phyloP scores from a whole-genome alignment of 1,140 invertebrate species.

The Rhynchophorus ferrugineus region DNA sequence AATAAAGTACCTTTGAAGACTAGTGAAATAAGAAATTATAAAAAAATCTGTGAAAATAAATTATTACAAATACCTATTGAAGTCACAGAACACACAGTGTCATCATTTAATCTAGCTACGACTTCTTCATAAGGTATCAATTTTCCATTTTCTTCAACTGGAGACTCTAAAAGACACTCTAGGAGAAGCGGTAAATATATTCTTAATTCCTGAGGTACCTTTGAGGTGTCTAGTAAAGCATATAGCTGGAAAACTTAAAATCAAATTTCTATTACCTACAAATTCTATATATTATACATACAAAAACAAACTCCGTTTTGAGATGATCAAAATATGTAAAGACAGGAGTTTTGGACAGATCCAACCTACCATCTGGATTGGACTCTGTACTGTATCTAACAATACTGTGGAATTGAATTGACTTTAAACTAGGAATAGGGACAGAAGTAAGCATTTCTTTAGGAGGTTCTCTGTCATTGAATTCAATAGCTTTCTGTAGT shows the following conservation, averaged over 20 bases:
- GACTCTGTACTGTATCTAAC: conserved; percentile 48
- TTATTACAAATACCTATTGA: conserved; percentile 57
- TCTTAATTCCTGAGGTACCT: conserved; percentile 51
- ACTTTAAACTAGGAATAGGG: conserved; percentile 58
- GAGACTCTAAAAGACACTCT: conserved; percentile 62
- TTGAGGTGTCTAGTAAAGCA: conserved; percentile 63
- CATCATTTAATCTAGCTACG: conserved; percentile 64
- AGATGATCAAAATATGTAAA: conserved; percentile 72
- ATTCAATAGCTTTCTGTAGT: conserved; percentile 60
- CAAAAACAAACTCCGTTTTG: conserved; percentile 78
- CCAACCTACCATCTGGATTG: conserved; percentile 52
- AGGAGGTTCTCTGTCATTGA: conserved; percentile 70
- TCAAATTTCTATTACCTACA: neutral
- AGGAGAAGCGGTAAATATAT: conserved; percentile 66
- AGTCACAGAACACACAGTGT: conserved; percentile 53
- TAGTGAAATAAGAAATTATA: neutral
- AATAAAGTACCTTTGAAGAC: neutral
- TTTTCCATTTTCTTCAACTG: conserved; percentile 50
- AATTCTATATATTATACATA: conserved; percentile 44
- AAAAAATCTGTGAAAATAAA: too few relatives aligned
- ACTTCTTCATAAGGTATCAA: conserved; percentile 63
- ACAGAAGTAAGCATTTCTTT: conserved; percentile 59
- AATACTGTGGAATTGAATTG: conserved; percentile 62
- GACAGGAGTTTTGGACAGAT: conserved; percentile 59
- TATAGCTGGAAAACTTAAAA: conserved; percentile 47